Conservation (phyloP, 2,888 invertebrate species). For the Drosophila subquinaria region DNA sequence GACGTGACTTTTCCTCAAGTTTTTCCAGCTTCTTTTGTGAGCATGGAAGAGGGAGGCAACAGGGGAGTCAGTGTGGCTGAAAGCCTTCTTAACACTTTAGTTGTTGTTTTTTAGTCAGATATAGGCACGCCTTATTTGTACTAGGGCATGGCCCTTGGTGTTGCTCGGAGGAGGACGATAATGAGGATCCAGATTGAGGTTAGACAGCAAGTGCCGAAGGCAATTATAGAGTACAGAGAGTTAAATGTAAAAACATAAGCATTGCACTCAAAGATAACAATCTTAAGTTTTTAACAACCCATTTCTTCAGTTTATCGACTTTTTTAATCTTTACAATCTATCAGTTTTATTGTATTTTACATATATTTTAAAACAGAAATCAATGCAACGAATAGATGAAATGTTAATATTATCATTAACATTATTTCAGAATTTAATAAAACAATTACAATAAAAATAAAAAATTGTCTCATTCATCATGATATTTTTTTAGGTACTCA, state of each 20-base stretch:
- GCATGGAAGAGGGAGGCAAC: background rate
- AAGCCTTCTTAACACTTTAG: conserved; percentile 72
- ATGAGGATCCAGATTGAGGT: conserved; percentile 56
- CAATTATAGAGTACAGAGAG: conserved; percentile 49
- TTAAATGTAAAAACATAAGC: conserved; percentile 40
- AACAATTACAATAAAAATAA: too few species aligned
- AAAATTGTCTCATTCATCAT: too few species aligned
- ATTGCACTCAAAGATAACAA: conserved; percentile 20
- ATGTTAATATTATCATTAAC: too few species aligned
- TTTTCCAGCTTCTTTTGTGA: conserved; percentile 57
- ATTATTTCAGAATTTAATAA: too few species aligned
- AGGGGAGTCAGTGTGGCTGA: conserved; percentile 49
- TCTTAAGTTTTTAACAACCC: background rate
- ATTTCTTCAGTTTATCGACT: background rate
- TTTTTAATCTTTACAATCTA: background rate
- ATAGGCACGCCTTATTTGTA: conserved; percentile 63
- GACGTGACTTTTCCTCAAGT: conserved; percentile 81
- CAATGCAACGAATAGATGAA: too few species aligned
- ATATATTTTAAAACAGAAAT: too few species aligned
- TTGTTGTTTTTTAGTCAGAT: conserved; percentile 67
- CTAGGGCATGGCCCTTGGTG: conserved; percentile 49
- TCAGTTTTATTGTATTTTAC: too few species aligned
- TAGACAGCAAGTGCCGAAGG: conserved; percentile 60
- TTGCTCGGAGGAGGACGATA: conserved; percentile 9
- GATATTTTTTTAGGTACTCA: too few species aligned